These are phyloP conservation scores for Epicauta chinensis DNA, from an alignment of 1,140 invertebrate genomes.

Conservation along the genomic window DNA sequence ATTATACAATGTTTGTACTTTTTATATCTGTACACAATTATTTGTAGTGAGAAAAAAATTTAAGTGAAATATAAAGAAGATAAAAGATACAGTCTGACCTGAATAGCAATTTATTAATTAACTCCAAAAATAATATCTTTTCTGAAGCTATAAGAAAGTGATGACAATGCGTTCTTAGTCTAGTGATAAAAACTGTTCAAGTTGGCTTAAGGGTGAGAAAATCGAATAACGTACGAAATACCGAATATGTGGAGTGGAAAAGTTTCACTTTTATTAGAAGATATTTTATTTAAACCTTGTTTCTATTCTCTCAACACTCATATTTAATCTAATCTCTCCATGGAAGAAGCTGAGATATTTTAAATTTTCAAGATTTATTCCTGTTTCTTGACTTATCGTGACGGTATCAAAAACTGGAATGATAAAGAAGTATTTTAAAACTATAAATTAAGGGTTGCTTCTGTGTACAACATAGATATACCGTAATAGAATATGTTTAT, in stretches of 20 bases:
- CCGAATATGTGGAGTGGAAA: constrained; percentile 18
- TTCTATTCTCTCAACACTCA: not conserved
- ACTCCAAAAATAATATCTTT: constrained; percentile 18
- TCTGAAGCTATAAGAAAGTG: constrained; percentile 20
- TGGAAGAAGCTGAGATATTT: too few species aligned
- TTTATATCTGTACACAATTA: too few species aligned
- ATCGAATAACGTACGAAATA: constrained; percentile 18
- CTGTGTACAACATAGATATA: not conserved
- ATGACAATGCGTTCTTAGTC: constrained; percentile 18
- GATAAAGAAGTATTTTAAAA: too few species aligned
- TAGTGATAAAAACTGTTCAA: constrained; percentile 19
- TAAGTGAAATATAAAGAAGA: not conserved
- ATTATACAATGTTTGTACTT: too few species aligned
- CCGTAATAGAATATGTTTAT: constrained; percentile 8
- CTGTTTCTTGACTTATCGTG: too few species aligned
- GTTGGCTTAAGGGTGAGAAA: constrained; percentile 19
- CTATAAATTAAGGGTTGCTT: too few species aligned
- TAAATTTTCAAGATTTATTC: too few species aligned
- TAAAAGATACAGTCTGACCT: constrained; percentile 8
- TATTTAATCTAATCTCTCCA: too few species aligned
- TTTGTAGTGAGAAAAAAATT: too few species aligned
- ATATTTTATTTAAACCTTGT: constrained; percentile 18
- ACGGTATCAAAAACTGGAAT: too few species aligned
- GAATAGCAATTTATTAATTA: constrained; percentile 25
- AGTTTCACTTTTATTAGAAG: constrained; percentile 19